A percentile compares a stretch with the other conserved stretches of the same genome.
Evolutionary conservation across 53 echinoderm and acorn worm genomes (phyloP).

Genomic region (Mesocentrotus franciscanus): DNA sequence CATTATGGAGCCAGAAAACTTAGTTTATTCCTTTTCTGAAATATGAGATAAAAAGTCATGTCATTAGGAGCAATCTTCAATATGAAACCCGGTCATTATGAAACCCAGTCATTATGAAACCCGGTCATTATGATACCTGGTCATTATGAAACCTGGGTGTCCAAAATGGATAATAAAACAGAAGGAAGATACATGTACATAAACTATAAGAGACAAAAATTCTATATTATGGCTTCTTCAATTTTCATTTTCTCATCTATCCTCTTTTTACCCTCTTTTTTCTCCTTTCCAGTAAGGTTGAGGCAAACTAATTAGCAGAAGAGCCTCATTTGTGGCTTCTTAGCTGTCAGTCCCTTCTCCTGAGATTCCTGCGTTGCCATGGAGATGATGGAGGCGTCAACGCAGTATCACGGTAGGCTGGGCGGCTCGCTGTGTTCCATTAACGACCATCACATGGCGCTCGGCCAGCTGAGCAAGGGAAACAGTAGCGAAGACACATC

Average conservation of each 20-base stretch:
- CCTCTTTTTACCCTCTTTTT: background rate
- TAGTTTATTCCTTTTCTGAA: too few species aligned
- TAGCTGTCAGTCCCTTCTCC: background rate
- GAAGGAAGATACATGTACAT: background rate
- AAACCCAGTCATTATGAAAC: too few species aligned
- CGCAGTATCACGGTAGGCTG: conserved; percentile 53
- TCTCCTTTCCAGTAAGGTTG: background rate
- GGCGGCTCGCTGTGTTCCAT: conserved; percentile 62
- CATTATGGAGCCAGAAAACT: too few species aligned
- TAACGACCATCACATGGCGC: conserved; percentile 52
- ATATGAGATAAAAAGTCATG: too few species aligned
- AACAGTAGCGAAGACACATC: conserved; percentile 69
- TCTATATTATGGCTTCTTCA: background rate
- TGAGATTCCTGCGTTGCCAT: conserved; percentile 49
- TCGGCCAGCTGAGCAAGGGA: conserved; percentile 58
- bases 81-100: too few species aligned
- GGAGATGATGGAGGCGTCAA: conserved; percentile 69
- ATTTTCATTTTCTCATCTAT: background rate
- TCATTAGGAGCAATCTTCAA: too few species aligned
- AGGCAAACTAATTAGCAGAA: conserved; percentile 4
- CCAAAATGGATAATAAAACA: too few species aligned
- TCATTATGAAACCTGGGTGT: too few species aligned
- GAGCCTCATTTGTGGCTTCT: background rate
- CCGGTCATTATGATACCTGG: too few species aligned
- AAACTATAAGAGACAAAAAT: background rate